Base-by-base conservation (phyloP, 1,140 invertebrate genomes). In the Habropoda laboriosa region DNA sequence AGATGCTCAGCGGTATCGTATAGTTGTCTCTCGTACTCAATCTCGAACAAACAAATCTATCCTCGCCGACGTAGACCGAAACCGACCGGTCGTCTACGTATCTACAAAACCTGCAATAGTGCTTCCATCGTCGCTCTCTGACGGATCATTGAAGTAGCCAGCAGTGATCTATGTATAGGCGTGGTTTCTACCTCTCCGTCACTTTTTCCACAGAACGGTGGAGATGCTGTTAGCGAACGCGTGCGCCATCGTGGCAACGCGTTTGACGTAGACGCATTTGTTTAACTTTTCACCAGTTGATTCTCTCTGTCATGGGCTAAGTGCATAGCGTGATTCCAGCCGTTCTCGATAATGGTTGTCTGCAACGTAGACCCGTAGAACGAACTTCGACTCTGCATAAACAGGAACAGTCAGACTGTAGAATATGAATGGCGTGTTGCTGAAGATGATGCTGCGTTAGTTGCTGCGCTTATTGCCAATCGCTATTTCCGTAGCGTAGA, bases 281-380 rank as follows among this genome's bases (percentile, higher is more conserved):
- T 51, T 49, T 49, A 32, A 68, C 64, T 35, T 66, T 66, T 45
- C 40, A 45, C 30, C 18, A 16, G 63, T 8, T 21, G 63, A 45
- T 66, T 51, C 47, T 51, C 47, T 35, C 45, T 35, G 64, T 49
- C 27, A 35, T 12, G 7, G 45, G 18, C 30, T 68, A 68, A 68
- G 64, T 68, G 45, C 45, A 68, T 66, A 66, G 18, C 42, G 42
- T 47, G 42, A 49, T 68, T 51, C 64, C n/a, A 51, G 21, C 64
- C 16, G 2, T 45, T 21, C 12, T 35, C 64, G 45, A 49, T 68
- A 49, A 68, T 68, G 64, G 64, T 51, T 68, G 64, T 68, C n/a
- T 35, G 45, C 45, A 18, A 7, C 18, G 47, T 51, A 51, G 30
- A 51, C n/a, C 21, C 30, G 32, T 68, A 51, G 64, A 51, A 68